Evolutionary conservation across 2,888 invertebrate genomes (phyloP), one percentile per base, ranked within the genome.

Genomic region (Sinopyrophorus schimmeli): DNA sequence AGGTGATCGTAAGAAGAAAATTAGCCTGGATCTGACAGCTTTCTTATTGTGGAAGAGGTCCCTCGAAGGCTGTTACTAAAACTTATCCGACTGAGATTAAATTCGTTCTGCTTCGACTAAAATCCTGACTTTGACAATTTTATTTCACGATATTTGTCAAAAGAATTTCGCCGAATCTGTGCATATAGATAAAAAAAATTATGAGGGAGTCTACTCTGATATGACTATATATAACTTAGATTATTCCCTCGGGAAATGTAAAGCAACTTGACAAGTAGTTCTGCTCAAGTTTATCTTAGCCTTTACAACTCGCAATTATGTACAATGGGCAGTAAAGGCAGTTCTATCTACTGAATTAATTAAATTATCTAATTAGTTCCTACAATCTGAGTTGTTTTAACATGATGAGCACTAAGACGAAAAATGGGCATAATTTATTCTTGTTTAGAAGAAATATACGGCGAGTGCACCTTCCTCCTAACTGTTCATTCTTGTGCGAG

Each of bases 21-120:
- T 21, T 35, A 35, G 35, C 14, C 24, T 35, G 35, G 24, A 23
- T 35, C n/a, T 23, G 35, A 35, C 24, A 24, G 24, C 14, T 7
- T 35, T 24, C 23, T 35, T 23, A 18, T 35, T 23, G n/a, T 11
- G 16, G 11, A 20, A 12, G 12, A n/a, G 12, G 12, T 10, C 9
- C 15, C 23, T 35, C 35, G 17, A 23, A 15, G 23, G 10, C 10
- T 14, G n/a, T 10, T 24, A 9, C 24, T 16, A 23, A 35, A 24
- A 24, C 35, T 15, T n/a, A 35, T 20, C 20, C n/a, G 14, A 21
- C 23, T 15, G 10, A 35, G 35, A 35, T 11, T 24, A 11, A 35
- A 35, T 24, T 35, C 35, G 35, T 35, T 35, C 23, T 24, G 35
- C 24, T 35, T 24, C 24, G 24, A 35, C 23, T 24, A 35, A 16